Evolutionary conservation across 2,113 vertebrate species (phyloP).

Genomic region (Pogona vitticeps): DNA sequence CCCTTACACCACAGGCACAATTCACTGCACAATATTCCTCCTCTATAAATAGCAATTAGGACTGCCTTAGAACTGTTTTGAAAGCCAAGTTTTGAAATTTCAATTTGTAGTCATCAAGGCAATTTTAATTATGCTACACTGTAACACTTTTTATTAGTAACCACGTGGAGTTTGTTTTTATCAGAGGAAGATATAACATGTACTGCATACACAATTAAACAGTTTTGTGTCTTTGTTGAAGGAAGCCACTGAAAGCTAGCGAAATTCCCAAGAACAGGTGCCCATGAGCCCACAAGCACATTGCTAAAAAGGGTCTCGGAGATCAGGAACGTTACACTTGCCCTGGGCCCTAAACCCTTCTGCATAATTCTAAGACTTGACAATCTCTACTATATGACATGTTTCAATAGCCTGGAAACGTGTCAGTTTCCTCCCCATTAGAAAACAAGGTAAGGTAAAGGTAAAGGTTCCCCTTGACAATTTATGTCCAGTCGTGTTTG

Average conservation of each 20-base stretch:
- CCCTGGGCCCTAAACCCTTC: neutral
- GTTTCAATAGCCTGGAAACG: too few species aligned
- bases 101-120: neutral
- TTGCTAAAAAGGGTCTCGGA: neutral
- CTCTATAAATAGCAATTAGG: too few species aligned
- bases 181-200: too few species aligned
- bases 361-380: neutral
- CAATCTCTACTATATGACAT: neutral
- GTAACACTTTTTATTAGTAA: neutral
- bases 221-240: too few species aligned
- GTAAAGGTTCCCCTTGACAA: too few species aligned
- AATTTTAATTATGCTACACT: too few species aligned
- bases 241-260: neutral
- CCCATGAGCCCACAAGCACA: neutral
- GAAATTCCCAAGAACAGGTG: too few species aligned
- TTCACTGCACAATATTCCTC: too few species aligned
- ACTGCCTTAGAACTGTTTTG: neutral
- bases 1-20: neutral
- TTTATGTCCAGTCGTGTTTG: too few species aligned
- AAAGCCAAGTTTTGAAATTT: neutral
- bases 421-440: too few species aligned
- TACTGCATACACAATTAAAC: too few species aligned
- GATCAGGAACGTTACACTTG: neutral
- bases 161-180: neutral
- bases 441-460: too few species aligned